Evolutionary conservation across 2,113 vertebrate genomes (phyloP).

Genomic region (Bubalus kerabau): DNA sequence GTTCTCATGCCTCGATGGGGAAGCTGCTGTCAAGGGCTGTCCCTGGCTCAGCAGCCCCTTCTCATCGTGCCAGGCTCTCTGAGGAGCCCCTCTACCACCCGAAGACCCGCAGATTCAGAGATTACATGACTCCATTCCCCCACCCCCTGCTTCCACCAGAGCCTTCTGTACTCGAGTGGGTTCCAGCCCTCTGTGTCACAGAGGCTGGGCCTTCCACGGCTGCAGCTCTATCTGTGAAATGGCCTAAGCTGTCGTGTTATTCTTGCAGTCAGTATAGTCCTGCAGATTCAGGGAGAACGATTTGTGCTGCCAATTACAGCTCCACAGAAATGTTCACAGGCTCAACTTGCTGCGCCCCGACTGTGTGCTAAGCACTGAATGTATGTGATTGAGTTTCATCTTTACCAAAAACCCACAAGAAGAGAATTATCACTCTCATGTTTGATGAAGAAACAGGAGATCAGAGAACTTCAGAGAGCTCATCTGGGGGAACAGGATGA

Average conservation of each 20-base stretch:
- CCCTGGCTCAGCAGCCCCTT: neutral
- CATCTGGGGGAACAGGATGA: neutral
- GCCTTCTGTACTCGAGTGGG: neutral
- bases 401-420: neutral
- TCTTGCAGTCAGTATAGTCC: neutral
- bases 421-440: neutral
- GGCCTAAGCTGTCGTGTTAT: neutral
- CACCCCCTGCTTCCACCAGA: neutral
- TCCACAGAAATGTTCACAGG: neutral
- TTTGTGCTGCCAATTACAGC: neutral
- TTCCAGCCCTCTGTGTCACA: neutral
- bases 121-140: neutral
- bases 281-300: neutral
- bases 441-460: neutral
- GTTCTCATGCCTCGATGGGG: neutral
- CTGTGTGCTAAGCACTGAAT: neutral
- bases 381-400: neutral
- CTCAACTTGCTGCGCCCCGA: neutral
- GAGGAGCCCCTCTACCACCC: neutral
- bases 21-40: conserved; percentile 32
- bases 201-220: neutral
- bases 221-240: neutral
- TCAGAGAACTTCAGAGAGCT: neutral
- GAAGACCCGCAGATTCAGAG: neutral
- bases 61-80: neutral